phyloP scores from a whole-genome alignment of 2,888 invertebrate genomes.

The Chloroclysta siterata region DNA sequence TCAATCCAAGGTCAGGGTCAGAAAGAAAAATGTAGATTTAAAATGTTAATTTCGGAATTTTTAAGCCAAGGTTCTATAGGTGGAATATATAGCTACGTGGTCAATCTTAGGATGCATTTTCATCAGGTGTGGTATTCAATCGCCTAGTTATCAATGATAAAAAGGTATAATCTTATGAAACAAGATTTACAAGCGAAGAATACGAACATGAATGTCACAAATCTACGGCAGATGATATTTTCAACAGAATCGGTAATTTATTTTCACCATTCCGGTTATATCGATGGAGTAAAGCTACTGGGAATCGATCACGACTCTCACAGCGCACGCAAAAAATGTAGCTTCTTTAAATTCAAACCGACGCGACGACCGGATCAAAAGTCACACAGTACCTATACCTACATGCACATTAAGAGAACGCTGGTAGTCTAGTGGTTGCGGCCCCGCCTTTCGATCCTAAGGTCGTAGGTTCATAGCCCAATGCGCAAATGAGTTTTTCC shows the following conservation, averaged over 20 bases:
- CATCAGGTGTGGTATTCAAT: no score
- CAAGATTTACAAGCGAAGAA: constrained; percentile 1
- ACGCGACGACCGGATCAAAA: constrained; percentile 39
- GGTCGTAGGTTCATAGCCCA: no score
- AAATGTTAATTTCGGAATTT: no score
- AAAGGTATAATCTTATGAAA: neutral
- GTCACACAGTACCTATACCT: neutral
- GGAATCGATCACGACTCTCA: constrained; percentile 58
- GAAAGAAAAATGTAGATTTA: no score
- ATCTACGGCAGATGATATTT: constrained; percentile 42
- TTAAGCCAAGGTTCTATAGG: no score
- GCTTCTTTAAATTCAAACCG: constrained; percentile 50
- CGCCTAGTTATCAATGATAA: neutral
- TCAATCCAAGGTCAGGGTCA: neutral
- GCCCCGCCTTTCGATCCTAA: no score
- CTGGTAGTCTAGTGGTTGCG: no score
- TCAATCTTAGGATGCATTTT: no score
- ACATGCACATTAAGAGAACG: neutral
- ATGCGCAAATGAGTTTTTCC: no score
- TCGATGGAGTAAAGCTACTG: constrained; percentile 50
- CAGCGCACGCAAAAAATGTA: constrained; percentile 52
- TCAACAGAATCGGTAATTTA: constrained; percentile 49
- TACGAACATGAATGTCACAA: constrained; percentile 21
- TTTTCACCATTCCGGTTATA: constrained; percentile 46
- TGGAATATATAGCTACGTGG: no score